A percentile compares a stretch with the other conserved stretches of the same genome.
These are phyloP conservation scores for Drosophila recens DNA, from an alignment of 2,888 invertebrate species.

Conservation along the genomic window DNA sequence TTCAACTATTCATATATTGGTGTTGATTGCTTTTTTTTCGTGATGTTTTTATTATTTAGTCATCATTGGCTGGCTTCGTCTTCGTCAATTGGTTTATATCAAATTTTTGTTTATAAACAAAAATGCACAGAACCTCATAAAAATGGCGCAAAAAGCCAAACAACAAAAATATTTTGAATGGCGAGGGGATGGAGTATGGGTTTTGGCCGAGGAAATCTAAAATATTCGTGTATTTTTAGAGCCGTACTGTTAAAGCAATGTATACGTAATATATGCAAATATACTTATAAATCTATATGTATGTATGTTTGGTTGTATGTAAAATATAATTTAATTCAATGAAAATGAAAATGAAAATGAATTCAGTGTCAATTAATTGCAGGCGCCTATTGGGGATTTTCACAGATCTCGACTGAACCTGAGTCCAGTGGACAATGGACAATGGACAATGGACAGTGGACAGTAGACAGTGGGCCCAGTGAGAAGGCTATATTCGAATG, in stretches of 20 bases:
- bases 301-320: not conserved
- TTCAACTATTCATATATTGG: conserved; percentile 15
- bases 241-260: conserved; percentile 14
- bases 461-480: not conserved
- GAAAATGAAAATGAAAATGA: conserved; percentile 48
- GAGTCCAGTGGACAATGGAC: conserved; percentile 1
- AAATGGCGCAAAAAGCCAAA: conserved; percentile 56
- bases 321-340: conserved; percentile 63
- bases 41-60: conserved; percentile 36
- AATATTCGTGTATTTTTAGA: conserved; percentile 26
- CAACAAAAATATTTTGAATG: conserved; percentile 69
- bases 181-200: not conserved
- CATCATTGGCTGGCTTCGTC: conserved; percentile 44
- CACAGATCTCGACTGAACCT: conserved; percentile 23
- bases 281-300: not conserved
- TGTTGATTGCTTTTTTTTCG: conserved; percentile 5
- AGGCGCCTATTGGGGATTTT: conserved; percentile 43
- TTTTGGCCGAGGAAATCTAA: conserved; percentile 8
- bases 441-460: not conserved
- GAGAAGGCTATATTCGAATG: conserved; percentile 17
- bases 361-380: conserved; percentile 72
- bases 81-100: conserved; percentile 59
- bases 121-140: conserved; percentile 64
- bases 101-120: conserved; percentile 72
- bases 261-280: conserved; percentile 22